phyloP scores from a whole-genome alignment of 2,888 invertebrate genomes.

The Lithodes maja region DNA sequence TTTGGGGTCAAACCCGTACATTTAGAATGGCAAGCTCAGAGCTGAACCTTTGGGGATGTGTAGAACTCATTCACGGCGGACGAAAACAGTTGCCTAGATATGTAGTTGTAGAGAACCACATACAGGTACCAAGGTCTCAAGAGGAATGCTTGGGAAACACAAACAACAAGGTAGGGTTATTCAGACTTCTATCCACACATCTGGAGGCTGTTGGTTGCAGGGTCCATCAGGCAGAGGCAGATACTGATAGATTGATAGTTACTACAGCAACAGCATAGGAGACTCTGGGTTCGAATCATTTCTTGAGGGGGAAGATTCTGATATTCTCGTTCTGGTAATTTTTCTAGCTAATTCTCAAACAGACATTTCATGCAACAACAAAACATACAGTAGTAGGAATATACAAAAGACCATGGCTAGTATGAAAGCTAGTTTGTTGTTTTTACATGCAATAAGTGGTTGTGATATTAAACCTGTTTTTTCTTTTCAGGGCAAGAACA shows the following conservation, averaged over 20 bases:
- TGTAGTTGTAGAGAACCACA: not conserved
- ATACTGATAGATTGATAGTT: slow-evolving; percentile 1
- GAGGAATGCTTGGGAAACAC: slow-evolving; percentile 1
- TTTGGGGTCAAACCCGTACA: no score
- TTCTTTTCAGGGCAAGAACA: not conserved
- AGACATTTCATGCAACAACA: not conserved
- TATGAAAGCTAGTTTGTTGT: not conserved
- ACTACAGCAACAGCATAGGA: not conserved
- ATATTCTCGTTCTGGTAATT: slow-evolving; percentile 14
- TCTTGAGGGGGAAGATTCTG: slow-evolving; percentile 16
- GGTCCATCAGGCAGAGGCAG: slow-evolving; percentile 17
- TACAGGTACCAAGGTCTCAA: not conserved
- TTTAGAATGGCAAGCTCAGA: no score
- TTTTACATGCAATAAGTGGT: slow-evolving; percentile 18
- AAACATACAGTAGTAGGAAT: not conserved
- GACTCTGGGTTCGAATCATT: not conserved
- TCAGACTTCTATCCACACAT: not conserved
- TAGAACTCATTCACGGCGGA: not conserved
- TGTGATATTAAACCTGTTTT: slow-evolving; percentile 11
- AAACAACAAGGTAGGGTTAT: slow-evolving; percentile 12
- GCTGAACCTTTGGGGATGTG: not conserved
- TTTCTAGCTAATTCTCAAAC: not conserved
- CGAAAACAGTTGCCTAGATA: not conserved
- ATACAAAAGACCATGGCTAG: not conserved
- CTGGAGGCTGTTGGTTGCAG: not conserved